These are phyloP conservation scores for Eueides isabella DNA, from an alignment of 1,140 invertebrate genomes.

Conservation along the genomic window DNA sequence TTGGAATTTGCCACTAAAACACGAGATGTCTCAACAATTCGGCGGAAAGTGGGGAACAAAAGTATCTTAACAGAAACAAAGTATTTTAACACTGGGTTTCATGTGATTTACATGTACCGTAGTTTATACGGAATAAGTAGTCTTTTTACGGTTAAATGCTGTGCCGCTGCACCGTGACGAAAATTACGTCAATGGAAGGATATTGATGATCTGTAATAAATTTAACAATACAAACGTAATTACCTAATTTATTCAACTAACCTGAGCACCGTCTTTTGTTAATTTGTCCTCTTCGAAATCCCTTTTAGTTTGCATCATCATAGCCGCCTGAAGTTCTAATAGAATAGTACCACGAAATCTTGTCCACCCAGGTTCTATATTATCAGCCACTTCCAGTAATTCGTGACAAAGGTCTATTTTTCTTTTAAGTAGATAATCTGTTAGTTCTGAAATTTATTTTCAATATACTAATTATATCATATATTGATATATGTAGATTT, in stretches of 20 bases:
- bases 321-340: conserved; percentile 85
- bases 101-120: no score
- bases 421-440: conserved; percentile 82
- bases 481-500: not conserved
- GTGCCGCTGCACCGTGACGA: no score
- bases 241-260: conserved; percentile 46
- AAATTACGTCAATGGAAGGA: no score
- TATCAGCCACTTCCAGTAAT: conserved; percentile 84
- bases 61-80: no score
- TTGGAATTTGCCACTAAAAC: no score
- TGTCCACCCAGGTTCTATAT: conserved; percentile 85
- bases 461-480: not conserved
- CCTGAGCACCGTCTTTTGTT: conserved; percentile 80
- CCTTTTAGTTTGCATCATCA: conserved; percentile 81
- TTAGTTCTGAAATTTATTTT: conserved; percentile 79
- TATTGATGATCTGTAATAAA: no score
- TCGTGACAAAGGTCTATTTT: conserved; percentile 87
- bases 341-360: conserved; percentile 85
- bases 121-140: no score
- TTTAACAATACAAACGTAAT: not conserved
- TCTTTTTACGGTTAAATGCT: no score
- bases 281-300: conserved; percentile 79
- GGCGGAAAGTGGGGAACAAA: no score
- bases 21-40: no score
- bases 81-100: no score